Conservation (phyloP, 2,888 invertebrate genomes). For the Malthinus seriepunctatus region DNA sequence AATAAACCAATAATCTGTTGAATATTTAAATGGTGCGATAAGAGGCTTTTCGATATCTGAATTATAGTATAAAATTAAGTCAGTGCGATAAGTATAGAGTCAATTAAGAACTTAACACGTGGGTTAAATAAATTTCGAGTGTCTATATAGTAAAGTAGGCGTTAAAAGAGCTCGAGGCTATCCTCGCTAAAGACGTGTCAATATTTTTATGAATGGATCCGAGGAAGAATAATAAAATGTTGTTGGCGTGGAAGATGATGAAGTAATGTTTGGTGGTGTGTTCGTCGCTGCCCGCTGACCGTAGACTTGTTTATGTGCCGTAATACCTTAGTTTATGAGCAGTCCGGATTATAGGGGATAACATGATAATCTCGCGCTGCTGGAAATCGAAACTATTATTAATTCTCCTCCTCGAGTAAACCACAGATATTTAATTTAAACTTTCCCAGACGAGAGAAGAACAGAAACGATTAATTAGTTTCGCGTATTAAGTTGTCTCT, state of each 20-base stretch:
- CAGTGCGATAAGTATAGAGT: conserved; percentile 36
- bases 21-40: conserved; percentile 30
- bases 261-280: conserved; percentile 20
- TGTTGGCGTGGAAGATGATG: conserved; percentile 15
- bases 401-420: conserved; percentile 32
- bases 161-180: conserved; percentile 17
- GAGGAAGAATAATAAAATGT: conserved; percentile 11
- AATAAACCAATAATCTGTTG: conserved; percentile 16
- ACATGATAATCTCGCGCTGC: conserved; percentile 39
- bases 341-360: conserved; percentile 40
- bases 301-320: conserved; percentile 39
- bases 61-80: too few species aligned
- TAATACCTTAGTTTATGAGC: conserved; percentile 40
- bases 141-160: conserved; percentile 23
- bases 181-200: conserved; percentile 16
- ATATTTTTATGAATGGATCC: conserved; percentile 33
- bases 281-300: conserved; percentile 33
- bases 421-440: conserved; percentile 35
- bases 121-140: conserved; percentile 28
- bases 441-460: conserved; percentile 1
- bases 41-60: not conserved
- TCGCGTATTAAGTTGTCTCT: not conserved
- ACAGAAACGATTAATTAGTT: conserved; percentile 2
- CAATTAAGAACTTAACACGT: conserved; percentile 38
- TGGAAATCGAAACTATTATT: conserved; percentile 35